Conservation (phyloP, 2,113 vertebrate genomes). For the Peromyscus polionotus region DNA sequence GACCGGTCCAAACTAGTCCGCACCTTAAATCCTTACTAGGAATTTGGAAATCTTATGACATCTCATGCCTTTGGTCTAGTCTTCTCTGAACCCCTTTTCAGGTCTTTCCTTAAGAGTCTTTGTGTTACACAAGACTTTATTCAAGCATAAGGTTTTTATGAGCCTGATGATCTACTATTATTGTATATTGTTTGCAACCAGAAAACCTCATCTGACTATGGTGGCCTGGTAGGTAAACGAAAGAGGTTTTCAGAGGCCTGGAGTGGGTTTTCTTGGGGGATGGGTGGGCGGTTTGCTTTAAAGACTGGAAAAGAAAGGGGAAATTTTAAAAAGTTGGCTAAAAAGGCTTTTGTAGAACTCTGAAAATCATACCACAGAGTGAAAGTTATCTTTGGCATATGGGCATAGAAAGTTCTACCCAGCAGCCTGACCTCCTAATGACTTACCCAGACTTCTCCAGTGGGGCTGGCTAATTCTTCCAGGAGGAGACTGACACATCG, state of each 20-base stretch:
- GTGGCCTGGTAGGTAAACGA: not conserved
- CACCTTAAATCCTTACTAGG: not conserved
- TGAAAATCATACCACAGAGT: constrained; percentile 46
- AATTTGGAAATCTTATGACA: not conserved
- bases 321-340: constrained; percentile 30
- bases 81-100: not conserved
- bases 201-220: not conserved
- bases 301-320: not conserved
- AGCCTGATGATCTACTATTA: not conserved
- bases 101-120: not conserved
- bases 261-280: not conserved
- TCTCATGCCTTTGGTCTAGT: not conserved
- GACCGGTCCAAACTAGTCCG: not conserved
- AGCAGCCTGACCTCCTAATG: not conserved
- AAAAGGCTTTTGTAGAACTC: constrained; percentile 6
- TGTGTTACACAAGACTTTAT: not conserved
- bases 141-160: not conserved
- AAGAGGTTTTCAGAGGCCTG: not conserved
- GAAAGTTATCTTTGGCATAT: constrained; percentile 36
- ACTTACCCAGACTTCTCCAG: not conserved
- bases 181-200: not conserved
- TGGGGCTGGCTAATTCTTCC: not conserved
- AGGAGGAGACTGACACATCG: not conserved
- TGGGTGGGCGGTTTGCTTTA: not conserved
- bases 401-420: constrained; percentile 34